phyloP scores from a whole-genome alignment of 2,888 invertebrate species.

The Rhorus exstirpatorius region DNA sequence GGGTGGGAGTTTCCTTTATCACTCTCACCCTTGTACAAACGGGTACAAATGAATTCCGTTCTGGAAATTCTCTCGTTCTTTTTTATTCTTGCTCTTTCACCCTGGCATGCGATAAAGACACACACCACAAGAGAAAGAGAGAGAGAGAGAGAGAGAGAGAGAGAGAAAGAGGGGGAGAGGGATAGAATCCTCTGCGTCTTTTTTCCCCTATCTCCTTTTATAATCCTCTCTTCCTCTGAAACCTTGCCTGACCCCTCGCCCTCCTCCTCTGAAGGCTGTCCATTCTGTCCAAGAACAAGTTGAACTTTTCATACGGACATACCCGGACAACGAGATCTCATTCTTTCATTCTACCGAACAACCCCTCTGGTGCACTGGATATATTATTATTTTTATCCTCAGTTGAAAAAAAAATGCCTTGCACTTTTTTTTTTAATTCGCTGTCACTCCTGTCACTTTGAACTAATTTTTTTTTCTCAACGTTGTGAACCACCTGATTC shows the following conservation, averaged over 20 bases:
- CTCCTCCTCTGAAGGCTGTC: conserved; percentile 26
- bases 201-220: conserved; percentile 28
- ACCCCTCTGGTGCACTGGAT: conserved; percentile 19
- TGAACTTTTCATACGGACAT: conserved; percentile 52
- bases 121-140: conserved; percentile 9
- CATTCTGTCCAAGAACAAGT: conserved; percentile 53
- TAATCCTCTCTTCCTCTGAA: conserved; percentile 38
- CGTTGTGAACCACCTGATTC: neutral
- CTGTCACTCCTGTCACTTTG: neutral
- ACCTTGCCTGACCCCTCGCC: conserved; percentile 23
- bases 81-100: conserved; percentile 34
- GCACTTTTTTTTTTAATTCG: conserved; percentile 9
- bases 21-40: conserved; percentile 52
- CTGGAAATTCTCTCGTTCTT: conserved; percentile 44
- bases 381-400: conserved; percentile 18
- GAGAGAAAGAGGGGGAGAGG: conserved; percentile 10
- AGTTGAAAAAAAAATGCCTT: conserved; percentile 15
- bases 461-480: neutral
- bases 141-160: neutral
- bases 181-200: neutral
- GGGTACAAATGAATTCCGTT: conserved; percentile 62
- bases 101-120: conserved; percentile 57
- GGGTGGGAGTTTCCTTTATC: conserved; percentile 55
- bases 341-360: conserved; percentile 20
- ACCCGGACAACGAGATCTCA: conserved; percentile 29